phyloP scores from a whole-genome alignment of 2,888 invertebrate species.

The Willowsia nigromaculata region DNA sequence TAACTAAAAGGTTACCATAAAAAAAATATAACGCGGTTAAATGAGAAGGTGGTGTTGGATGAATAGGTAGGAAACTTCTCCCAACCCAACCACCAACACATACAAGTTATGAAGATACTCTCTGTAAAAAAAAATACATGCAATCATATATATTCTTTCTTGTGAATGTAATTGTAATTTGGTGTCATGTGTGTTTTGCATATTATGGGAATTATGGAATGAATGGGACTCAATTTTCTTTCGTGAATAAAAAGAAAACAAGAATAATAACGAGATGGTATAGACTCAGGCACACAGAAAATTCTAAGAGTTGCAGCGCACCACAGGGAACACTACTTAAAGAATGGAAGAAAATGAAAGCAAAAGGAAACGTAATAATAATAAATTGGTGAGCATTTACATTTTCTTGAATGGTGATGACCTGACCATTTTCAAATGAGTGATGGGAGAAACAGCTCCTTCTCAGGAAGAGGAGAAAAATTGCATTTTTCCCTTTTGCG shows the following conservation, averaged over 20 bases:
- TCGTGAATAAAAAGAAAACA: neutral
- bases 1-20: too few relatives aligned
- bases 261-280: neutral
- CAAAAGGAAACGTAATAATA: neutral
- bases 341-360: neutral
- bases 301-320: neutral
- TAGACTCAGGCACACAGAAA: neutral
- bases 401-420: slow-evolving; percentile 16
- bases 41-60: neutral
- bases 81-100: too few relatives aligned
- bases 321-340: neutral
- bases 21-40: neutral
- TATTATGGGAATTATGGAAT: neutral
- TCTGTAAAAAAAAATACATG: neutral
- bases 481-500: neutral
- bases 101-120: too few relatives aligned
- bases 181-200: neutral
- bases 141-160: neutral
- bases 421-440: neutral
- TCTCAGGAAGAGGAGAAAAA: neutral
- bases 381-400: neutral
- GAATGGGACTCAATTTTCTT: neutral
- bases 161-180: neutral
- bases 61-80: neutral
- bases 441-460: neutral